Base-by-base conservation (phyloP, 2,888 invertebrate genomes). In the Hydriomena furcata region DNA sequence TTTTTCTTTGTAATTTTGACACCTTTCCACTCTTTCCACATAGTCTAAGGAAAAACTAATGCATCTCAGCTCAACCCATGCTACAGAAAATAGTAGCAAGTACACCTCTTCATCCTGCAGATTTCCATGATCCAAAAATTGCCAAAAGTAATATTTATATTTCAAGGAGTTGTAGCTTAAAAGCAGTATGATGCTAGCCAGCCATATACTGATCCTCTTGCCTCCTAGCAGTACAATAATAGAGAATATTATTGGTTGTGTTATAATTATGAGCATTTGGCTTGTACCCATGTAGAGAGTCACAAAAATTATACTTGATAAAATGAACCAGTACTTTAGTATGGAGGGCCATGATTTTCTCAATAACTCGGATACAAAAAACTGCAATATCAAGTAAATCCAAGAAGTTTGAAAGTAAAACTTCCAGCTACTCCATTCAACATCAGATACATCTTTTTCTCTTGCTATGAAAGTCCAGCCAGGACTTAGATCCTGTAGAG, bases 61-160 rank as follows among this genome's bases (percentile, higher is more conserved):
- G 63, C 96, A 95, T 68, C 95, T 93, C 61, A 94, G 84, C 77
- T 93, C 93, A 70, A 92, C 93, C 96, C 95, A 96, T 54, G 93
- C 94, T 61, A 93, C 73, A 25, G 91, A 83, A 52, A 92, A 84
- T 49, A 92, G 82, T 41, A 93, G 68, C 56, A 94, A 73, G 64
- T 91, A 92, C 25, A 92, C 84, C 58, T 91, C 84, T 58, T 92
- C 91, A 65, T 92, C 91, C 43, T 82, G 75, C 20, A 91, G 65
- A 49, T 73, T 71, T 37, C 85, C 68, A 66, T 82, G 81, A 28
- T 84, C 80, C 68, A 91, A 73, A 51, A 88, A 84, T 50, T 75
- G 57, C 76, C 91, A 87, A 69, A 91, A 91, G 43, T 84, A 84
- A 58, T 81, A 79, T 56, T 83, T 77, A 46, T 82, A 79, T 63